Percentiles rank a stretch among this genome's conserved stretches.
phyloP scores from a whole-genome alignment of 1,140 invertebrate genomes.

The Oedothorax gibbosus region DNA sequence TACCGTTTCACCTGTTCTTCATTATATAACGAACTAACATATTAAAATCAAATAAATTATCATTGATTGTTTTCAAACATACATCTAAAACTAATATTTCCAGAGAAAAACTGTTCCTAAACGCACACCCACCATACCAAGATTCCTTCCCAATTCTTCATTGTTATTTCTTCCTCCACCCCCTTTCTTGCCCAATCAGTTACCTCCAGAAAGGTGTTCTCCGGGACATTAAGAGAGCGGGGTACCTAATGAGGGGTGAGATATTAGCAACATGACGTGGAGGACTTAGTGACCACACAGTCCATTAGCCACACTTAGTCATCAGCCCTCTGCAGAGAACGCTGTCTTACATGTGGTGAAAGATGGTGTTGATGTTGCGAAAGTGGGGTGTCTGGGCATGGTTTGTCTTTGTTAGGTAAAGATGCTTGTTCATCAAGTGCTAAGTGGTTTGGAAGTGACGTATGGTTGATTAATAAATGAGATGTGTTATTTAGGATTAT shows the following conservation, averaged over 20 bases:
- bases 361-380: background rate
- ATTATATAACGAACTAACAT: too few species aligned
- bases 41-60: too few species aligned
- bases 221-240: background rate
- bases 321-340: background rate
- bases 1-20: too few species aligned
- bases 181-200: constrained; percentile 26
- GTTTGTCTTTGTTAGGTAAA: too few species aligned
- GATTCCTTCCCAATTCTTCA: too few species aligned
- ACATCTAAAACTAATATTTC: too few species aligned
- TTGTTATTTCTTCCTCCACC: background rate
- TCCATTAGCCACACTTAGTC: constrained; percentile 51
- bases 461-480: too few species aligned
- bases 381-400: too few species aligned
- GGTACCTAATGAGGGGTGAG: constrained; percentile 51
- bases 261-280: constrained; percentile 45
- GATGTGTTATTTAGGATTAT: too few species aligned
- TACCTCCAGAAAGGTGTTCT: constrained; percentile 29
- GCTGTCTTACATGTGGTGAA: background rate
- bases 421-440: background rate
- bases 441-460: too few species aligned
- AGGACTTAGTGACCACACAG: constrained; percentile 37
- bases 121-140: background rate
- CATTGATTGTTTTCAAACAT: too few species aligned
- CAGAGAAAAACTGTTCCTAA: too few species aligned